Evolutionary conservation across 2,888 invertebrate species (phyloP), one percentile per base, ranked within the genome.

Genomic region (Gibbula magus): DNA sequence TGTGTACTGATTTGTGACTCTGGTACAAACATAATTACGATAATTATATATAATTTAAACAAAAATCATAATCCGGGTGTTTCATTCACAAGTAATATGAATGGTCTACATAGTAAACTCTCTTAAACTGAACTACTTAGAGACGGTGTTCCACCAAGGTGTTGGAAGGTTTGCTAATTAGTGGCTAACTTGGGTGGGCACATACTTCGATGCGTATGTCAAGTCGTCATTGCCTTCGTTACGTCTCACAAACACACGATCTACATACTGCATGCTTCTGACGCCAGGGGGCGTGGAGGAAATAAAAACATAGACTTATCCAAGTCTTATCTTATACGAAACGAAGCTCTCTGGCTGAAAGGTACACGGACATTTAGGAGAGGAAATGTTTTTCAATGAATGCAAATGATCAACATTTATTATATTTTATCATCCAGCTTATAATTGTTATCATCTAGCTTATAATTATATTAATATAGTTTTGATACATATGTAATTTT

Each of bases 141-240:
- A 35, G 35, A 18, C 67, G 67, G 67, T 18, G 39, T 70, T 32
- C 29, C 35, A 35, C 20, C n/a, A 18, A 70, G 32, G 70, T 70
- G 70, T 70, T 39, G 35, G 70, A 70, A 70, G 70, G n/a, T 35
- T 29, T 16, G 22, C 20, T 70, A 70, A 70, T 70, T 70, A 70
- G 70, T 39, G n/a, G 22, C 18, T 70, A 39, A 70, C 70, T 35
- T 70, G 70, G 70, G 70, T 70, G 70, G 70, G 39, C 32, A 70
- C 18, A n/a, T 32, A 39, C 32, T 39, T 35, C 10, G 29, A 70
- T 35, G 18, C 35, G 35, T 35, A 39, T n/a, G 29, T 32, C 35
- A n/a, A 35, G 18, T 32, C 70, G 20, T 39, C 32, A 70, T 70
- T 70, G 20, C 35, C 70, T 39, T 70, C 70, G 35, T 70, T 70